Base-by-base conservation (phyloP, 2,113 vertebrate species). In the Aythya baeri region DNA sequence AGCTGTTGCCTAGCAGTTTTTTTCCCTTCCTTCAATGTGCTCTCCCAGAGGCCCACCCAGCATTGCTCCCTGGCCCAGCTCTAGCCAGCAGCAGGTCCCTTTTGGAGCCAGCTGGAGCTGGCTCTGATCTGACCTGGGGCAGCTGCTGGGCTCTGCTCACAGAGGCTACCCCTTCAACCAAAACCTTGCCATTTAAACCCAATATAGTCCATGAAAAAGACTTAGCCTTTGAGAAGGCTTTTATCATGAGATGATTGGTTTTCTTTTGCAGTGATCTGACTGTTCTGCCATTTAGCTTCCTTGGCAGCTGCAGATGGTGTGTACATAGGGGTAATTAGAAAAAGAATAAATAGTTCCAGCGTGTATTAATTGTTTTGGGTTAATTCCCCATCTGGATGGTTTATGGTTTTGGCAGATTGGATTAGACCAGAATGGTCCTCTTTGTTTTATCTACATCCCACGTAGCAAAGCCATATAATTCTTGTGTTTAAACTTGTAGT, bases 281-380 rank as follows among this genome's bases (percentile, higher is more conserved):
- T 93, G 52, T 65, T 93, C 17, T 93, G 80, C 77, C 55, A 26
- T 86, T 85, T 90, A 78, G 41, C 57, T 90, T 94, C 46, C 61
- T 94, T 88, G 65, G 59, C 61, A 88, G 72, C 55, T 88, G 88
- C 91, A 89, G 67, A 66, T 86, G 83, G 62, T 89, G n/a, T 83
- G 18, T 80, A 50, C 50, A 81, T 83, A 81, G 17, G n/a, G 70
- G 65, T 89, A 89, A 86, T 93, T 92, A 86, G 93, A 36, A 52
- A 94, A 77, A 93, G 76, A 86, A 91, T 43, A 76, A 86, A 55
- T 88, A 59, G 77, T 91, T 96, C 0, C 11, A 58, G 29, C 0
- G 10, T 81, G 8, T 88, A 93, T 91, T 90, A 93, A 86, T 83
- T 88, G 75, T 41, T 88, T 90, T 86, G 38, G 65, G 61, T 80